phyloP scores from a whole-genome alignment of 2,888 invertebrate genomes.

The Psylliodes chrysocephalus region DNA sequence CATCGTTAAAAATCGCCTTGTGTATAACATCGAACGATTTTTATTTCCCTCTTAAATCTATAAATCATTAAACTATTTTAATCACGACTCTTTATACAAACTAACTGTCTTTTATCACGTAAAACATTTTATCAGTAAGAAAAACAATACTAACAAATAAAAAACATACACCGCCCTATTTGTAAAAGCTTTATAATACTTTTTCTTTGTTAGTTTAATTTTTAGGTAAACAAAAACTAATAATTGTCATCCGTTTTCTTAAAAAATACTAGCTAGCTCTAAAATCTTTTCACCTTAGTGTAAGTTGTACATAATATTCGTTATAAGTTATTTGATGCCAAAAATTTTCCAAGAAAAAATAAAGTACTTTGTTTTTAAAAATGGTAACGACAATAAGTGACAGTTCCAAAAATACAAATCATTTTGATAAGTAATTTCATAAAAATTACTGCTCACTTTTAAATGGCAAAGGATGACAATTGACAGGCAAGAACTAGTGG shows the following conservation, averaged over 20 bases:
- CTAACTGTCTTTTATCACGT: conserved; percentile 9
- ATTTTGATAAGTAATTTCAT: no score
- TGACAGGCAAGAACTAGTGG: neutral
- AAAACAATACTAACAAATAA: neutral
- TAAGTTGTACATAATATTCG: conserved; percentile 17
- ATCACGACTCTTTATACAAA: conserved; percentile 20
- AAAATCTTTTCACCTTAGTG: conserved; percentile 8
- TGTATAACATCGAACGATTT: conserved; percentile 7
- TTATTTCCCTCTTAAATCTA: conserved; percentile 8
- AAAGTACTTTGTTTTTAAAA: no score
- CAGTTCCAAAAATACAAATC: neutral
- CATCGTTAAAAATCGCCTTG: conserved; percentile 4
- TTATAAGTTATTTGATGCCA: neutral
- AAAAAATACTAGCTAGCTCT: conserved; percentile 8
- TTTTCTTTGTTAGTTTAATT: conserved; percentile 8
- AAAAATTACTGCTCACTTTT: neutral
- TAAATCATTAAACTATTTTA: no score
- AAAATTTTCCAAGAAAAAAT: neutral
- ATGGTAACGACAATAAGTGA: no score
- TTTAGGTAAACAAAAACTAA: neutral
- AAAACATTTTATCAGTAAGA: neutral
- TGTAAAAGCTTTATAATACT: conserved; percentile 21
- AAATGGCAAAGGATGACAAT: neutral
- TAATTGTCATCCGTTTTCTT: conserved; percentile 15
- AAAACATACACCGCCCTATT: conserved; percentile 18